Base-by-base conservation (phyloP, 2,888 invertebrate genomes). In the Tipula confusa region DNA sequence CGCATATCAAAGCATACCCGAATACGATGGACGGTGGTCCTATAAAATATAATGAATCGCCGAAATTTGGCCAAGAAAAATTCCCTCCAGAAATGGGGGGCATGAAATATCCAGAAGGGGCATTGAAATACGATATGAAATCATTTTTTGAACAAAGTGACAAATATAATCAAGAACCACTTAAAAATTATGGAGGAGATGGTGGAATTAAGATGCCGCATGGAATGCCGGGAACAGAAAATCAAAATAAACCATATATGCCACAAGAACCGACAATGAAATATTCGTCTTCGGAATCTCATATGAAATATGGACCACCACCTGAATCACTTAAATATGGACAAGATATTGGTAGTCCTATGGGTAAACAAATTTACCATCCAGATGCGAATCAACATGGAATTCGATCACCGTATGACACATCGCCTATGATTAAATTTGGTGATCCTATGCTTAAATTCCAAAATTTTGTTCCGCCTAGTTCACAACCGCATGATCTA, bases 361-460 rank as follows among this genome's bases (percentile, higher is more conserved):
- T 82, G 6, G 48, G 83, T n/a, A 83, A 83, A 48, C 48, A 43
- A 43, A 43, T 43, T n/a, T 83, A 84, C 48, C 85, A 84, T 79
- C 83, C 82, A 11, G 84, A 84, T 43, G 84, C 84, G 15, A 79
- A 82, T 38, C 88, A 88, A 83, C 88, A 89, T 82, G 88, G 88
- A 3, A 85, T 89, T 0, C 87, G 90, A 64, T 88, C 87, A 9
- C 87, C 90, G 0, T 90, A 89, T 84, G 90, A 90, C 85, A 86
- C 89, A 0, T 87, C 85, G 13, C 87, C 89, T 2, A 89, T 90
- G 89, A 87, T 89, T 83, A 90, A 90, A 84, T 90, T 89, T 84
- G 89, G 89, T 29, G 90, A 90, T 86, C 88, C 89, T 7, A 86
- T 89, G 87, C 86, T 86, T 1, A 88, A 87, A 84, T 90, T 89